A percentile compares a stretch with the other conserved stretches of the same genome.
Conservation (phyloP, 53 echinoderm and acorn worm species). For the Henricia sp. region DNA sequence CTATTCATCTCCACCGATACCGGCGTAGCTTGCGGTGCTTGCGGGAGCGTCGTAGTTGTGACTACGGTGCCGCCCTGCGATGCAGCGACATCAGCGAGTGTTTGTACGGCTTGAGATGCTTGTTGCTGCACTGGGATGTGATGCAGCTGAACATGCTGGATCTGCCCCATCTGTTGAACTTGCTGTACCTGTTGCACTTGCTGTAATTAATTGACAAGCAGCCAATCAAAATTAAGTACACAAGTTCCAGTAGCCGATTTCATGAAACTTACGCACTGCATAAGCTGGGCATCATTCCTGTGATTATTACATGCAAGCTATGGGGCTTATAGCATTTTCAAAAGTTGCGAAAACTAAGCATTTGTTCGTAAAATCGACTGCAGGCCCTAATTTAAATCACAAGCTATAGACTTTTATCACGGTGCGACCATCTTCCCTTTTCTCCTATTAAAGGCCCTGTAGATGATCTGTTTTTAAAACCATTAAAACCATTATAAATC, state of each 20-base stretch:
- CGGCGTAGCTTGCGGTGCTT: conserved; percentile 75
- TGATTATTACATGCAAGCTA: too few relatives aligned
- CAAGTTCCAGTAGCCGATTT: not conserved
- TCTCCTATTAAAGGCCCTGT: too few relatives aligned
- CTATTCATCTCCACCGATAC: conserved; percentile 82
- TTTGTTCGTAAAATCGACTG: too few relatives aligned
- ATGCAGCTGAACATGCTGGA: conserved; percentile 71
- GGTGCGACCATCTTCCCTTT: too few relatives aligned
- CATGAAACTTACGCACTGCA: too few relatives aligned
- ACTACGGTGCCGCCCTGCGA: conserved; percentile 71
- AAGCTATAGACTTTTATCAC: too few relatives aligned
- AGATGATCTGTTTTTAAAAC: too few relatives aligned
- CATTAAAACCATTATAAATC: too few relatives aligned
- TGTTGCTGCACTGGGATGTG: conserved; percentile 78
- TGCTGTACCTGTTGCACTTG: conserved; percentile 91
- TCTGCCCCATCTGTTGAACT: conserved; percentile 76
- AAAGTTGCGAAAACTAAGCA: too few relatives aligned
- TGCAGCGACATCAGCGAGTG: conserved; percentile 95
- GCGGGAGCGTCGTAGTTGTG: conserved; percentile 61
- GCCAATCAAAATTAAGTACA: not conserved
- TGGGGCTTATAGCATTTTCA: too few relatives aligned
- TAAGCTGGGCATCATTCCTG: too few relatives aligned
- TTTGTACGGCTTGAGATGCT: conserved; percentile 91
- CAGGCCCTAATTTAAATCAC: too few relatives aligned
- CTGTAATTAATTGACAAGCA: not conserved